Evolutionary conservation across 2,113 vertebrate species (phyloP).

Genomic region (Paraplagusia blochii): DNA sequence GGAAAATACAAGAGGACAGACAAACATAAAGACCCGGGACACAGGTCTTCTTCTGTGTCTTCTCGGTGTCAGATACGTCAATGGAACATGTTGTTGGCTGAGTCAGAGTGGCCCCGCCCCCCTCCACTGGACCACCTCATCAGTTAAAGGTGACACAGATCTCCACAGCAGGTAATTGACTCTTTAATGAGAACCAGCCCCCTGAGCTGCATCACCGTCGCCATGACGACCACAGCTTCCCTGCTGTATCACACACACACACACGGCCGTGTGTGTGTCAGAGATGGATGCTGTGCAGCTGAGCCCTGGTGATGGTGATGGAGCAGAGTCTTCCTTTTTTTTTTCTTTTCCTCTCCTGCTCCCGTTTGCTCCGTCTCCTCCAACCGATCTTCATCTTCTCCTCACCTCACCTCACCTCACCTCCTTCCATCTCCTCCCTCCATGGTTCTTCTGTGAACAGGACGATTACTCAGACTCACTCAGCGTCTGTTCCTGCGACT

Average conservation of each 20-base stretch:
- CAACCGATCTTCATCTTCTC: not conserved
- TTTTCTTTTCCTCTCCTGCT: not conserved
- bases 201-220: constrained; percentile 25
- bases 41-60: too few relatives aligned
- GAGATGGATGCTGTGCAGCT: constrained; percentile 36
- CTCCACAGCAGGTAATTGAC: constrained; percentile 55
- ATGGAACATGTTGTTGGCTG: too few relatives aligned
- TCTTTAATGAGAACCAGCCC: constrained; percentile 43
- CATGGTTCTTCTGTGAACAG: constrained; percentile 29
- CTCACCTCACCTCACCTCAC: not conserved
- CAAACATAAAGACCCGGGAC: too few relatives aligned
- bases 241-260: constrained; percentile 7
- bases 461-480: constrained; percentile 61
- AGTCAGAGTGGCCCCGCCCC: too few relatives aligned
- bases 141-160: constrained; percentile 36
- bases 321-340: constrained; percentile 42
- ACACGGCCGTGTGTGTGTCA: not conserved
- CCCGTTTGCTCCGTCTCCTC: not conserved
- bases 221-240: constrained; percentile 35
- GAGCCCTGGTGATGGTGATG: constrained; percentile 53
- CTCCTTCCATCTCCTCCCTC: constrained; percentile 10
- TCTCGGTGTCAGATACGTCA: too few relatives aligned
- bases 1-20: too few relatives aligned
- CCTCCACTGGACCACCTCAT: constrained; percentile 21
- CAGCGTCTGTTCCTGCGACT: constrained; percentile 58